phyloP scores from a whole-genome alignment of 2,888 invertebrate genomes.

The Formica aserva region DNA sequence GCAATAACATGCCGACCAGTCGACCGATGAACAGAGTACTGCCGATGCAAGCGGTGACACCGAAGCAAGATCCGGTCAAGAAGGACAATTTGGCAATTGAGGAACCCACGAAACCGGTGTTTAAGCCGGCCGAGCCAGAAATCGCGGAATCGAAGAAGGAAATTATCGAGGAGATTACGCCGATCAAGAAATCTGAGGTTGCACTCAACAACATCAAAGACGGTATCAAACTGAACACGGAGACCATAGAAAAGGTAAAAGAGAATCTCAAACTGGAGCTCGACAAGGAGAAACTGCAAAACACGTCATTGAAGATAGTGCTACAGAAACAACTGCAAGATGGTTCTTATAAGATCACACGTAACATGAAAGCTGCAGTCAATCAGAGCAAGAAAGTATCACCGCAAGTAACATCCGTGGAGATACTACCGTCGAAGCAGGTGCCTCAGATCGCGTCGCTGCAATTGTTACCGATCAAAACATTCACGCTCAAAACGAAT shows the following conservation, averaged over 20 bases:
- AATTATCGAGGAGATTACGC: slow-evolving; percentile 53
- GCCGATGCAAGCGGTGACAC: slow-evolving; percentile 90
- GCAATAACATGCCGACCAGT: slow-evolving; percentile 82
- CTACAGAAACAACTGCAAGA: slow-evolving; percentile 86
- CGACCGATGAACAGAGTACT: slow-evolving; percentile 93
- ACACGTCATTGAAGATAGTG: slow-evolving; percentile 85
- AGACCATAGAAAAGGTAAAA: slow-evolving; percentile 71
- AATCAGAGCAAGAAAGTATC: slow-evolving; percentile 69
- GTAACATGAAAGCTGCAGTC: slow-evolving; percentile 78
- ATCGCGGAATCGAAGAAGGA: slow-evolving; percentile 63
- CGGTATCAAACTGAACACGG: slow-evolving; percentile 64
- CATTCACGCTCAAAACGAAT: slow-evolving; percentile 82
- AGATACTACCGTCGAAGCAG: slow-evolving; percentile 76
- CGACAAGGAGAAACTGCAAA: slow-evolving; percentile 74
- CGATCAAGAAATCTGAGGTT: slow-evolving; percentile 60
- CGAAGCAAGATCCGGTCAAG: slow-evolving; percentile 86
- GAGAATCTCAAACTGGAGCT: slow-evolving; percentile 75
- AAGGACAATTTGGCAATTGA: slow-evolving; percentile 77
- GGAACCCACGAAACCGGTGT: slow-evolving; percentile 80
- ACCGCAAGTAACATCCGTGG: slow-evolving; percentile 76
- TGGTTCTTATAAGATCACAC: slow-evolving; percentile 86
- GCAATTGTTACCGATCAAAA: slow-evolving; percentile 85
- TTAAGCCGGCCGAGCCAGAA: slow-evolving; percentile 74
- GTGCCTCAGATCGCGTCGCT: slow-evolving; percentile 80
- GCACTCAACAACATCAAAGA: slow-evolving; percentile 59